Conservation (phyloP, 1,140 invertebrate species). For the Anthonomus grandis region DNA sequence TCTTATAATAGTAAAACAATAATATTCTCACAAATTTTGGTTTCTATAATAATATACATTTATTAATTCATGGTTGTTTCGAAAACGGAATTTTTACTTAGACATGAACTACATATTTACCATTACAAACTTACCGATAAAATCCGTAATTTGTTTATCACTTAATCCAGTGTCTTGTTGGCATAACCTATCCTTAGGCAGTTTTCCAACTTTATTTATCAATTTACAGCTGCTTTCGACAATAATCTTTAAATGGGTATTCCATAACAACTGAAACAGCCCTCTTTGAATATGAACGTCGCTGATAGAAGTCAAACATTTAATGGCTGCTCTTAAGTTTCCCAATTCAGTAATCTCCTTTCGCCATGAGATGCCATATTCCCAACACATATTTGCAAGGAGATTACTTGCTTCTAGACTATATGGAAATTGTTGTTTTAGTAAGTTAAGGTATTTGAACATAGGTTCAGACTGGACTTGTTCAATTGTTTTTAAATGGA, state of each 20-base stretch:
- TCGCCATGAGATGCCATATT: constrained; percentile 82
- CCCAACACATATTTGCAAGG: constrained; percentile 85
- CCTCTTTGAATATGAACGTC: constrained; percentile 63
- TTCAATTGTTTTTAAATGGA: constrained; percentile 13
- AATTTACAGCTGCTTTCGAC: constrained; percentile 72
- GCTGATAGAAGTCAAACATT: constrained; percentile 60
- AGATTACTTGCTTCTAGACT: constrained; percentile 76
- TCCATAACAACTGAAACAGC: constrained; percentile 82
- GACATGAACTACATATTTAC: too few relatives aligned
- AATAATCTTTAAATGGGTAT: constrained; percentile 72
- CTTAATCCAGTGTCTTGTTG: constrained; percentile 71
- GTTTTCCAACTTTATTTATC: constrained; percentile 84
- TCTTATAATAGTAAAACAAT: too few relatives aligned
- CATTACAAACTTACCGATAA: constrained; percentile 60
- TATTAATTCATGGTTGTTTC: too few relatives aligned
- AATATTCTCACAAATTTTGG: too few relatives aligned
- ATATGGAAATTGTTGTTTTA: constrained; percentile 77
- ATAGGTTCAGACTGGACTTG: constrained; percentile 49
- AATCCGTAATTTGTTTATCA: constrained; percentile 63
- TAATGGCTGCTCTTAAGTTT: constrained; percentile 61
- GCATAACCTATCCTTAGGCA: constrained; percentile 80
- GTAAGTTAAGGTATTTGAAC: constrained; percentile 58
- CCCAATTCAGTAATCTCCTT: constrained; percentile 68
- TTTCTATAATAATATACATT: too few relatives aligned
- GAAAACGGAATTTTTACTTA: too few relatives aligned